Conservation (phyloP, 2,888 invertebrate species). For the Myopa testacea region DNA sequence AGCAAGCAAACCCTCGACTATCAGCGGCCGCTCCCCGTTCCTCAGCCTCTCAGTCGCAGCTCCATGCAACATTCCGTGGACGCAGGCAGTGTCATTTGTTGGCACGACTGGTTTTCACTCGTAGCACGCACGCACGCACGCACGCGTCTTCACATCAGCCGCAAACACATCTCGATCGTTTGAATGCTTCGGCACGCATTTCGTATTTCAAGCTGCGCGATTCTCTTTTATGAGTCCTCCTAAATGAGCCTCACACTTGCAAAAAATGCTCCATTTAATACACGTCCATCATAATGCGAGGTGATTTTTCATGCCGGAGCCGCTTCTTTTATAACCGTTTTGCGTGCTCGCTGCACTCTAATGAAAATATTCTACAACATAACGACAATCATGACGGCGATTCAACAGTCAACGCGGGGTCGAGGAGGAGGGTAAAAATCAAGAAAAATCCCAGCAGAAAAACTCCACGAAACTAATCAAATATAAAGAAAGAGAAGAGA, state of each 20-base stretch:
- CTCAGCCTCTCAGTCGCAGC: neutral
- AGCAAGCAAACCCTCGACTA: no score
- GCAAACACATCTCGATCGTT: neutral
- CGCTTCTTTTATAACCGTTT: neutral
- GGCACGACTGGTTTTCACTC: no score
- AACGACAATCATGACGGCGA: neutral
- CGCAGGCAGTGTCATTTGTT: no score
- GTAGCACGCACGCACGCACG: no score
- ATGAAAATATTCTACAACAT: conserved; percentile 14
- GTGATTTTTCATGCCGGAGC: conserved; percentile 6
- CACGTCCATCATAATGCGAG: neutral
- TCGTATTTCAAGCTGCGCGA: neutral
- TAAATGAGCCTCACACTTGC: neutral
- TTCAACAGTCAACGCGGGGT: neutral
- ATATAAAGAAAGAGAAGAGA: no score
- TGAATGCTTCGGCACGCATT: neutral
- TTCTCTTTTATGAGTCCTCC: neutral
- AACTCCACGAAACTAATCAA: no score
- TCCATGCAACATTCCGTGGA: no score
- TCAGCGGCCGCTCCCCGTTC: neutral
- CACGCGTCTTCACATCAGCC: no score
- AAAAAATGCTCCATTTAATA: conserved; percentile 26
- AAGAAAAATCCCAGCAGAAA: no score
- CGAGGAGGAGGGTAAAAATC: neutral
- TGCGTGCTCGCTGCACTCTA: conserved; percentile 8